Conservation (phyloP, 2,113 vertebrate species). For the Lucifuga dentata region DNA sequence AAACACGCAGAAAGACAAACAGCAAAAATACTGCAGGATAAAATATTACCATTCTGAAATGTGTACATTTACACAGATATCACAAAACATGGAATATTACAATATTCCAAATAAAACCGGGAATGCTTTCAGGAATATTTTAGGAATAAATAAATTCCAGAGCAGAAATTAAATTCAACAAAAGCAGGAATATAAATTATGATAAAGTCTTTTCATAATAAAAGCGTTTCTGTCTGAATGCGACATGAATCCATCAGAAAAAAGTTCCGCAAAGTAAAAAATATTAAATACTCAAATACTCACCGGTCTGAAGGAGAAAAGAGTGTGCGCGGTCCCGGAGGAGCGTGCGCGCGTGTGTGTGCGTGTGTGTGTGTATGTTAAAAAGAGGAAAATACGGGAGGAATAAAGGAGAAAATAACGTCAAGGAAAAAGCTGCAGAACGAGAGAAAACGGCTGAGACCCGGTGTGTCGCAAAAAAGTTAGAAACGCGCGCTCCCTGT, state of each 20-base stretch:
- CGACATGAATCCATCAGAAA: not conserved
- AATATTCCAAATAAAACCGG: too few species aligned
- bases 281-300: conserved; percentile 46
- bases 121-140: not conserved
- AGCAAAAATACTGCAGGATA: not conserved
- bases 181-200: too few species aligned
- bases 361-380: rapidly evolving
- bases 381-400: not conserved
- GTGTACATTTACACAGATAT: too few species aligned
- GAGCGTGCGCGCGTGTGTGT: not conserved
- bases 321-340: not conserved
- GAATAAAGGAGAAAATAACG: not conserved
- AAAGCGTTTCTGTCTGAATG: not conserved
- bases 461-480: conserved; percentile 39
- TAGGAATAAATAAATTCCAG: too few species aligned
- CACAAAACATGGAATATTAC: too few species aligned
- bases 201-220: not conserved
- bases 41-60: too few species aligned
- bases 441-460: conserved; percentile 28
- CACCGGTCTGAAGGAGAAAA: not conserved
- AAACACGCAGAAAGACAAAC: conserved; percentile 10
- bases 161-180: too few species aligned
- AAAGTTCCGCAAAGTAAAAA: not conserved
- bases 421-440: conserved; percentile 39
- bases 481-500: conserved; percentile 23